Evolutionary conservation across 2,888 invertebrate species (phyloP).

Genomic region (Baronia brevicornis): DNA sequence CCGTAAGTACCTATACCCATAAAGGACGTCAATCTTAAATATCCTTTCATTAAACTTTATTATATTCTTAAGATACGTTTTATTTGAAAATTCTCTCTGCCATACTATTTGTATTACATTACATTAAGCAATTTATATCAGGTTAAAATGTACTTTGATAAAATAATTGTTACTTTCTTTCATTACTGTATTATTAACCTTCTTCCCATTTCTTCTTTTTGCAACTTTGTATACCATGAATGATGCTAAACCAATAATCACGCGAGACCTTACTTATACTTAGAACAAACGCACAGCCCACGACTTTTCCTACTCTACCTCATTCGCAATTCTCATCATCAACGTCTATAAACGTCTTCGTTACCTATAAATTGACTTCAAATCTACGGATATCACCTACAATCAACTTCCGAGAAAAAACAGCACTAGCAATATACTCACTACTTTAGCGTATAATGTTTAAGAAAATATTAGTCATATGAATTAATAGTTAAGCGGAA

Average conservation of each 20-base stretch:
- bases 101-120: too few relatives aligned
- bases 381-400: slow-evolving; percentile 27
- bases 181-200: too few relatives aligned
- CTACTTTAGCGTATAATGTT: background rate
- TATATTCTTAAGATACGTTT: too few relatives aligned
- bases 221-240: too few relatives aligned
- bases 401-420: slow-evolving; percentile 27
- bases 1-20: too few relatives aligned
- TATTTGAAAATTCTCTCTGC: too few relatives aligned
- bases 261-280: slow-evolving; percentile 45
- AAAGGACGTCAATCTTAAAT: too few relatives aligned
- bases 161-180: too few relatives aligned
- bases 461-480: background rate
- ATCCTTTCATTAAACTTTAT: too few relatives aligned
- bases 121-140: too few relatives aligned
- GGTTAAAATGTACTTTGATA: too few relatives aligned
- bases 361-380: slow-evolving; percentile 55
- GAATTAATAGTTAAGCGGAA: background rate
- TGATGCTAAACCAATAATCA: slow-evolving; percentile 20
- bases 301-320: slow-evolving; percentile 54
- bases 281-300: slow-evolving; percentile 66
- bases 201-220: slow-evolving; percentile 1
- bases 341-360: slow-evolving; percentile 39
- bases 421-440: background rate
- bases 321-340: slow-evolving; percentile 42